Evolutionary conservation across 2,113 vertebrate genomes (phyloP), one percentile per base, ranked within the genome.

Genomic region (Pluvialis apricaria): DNA sequence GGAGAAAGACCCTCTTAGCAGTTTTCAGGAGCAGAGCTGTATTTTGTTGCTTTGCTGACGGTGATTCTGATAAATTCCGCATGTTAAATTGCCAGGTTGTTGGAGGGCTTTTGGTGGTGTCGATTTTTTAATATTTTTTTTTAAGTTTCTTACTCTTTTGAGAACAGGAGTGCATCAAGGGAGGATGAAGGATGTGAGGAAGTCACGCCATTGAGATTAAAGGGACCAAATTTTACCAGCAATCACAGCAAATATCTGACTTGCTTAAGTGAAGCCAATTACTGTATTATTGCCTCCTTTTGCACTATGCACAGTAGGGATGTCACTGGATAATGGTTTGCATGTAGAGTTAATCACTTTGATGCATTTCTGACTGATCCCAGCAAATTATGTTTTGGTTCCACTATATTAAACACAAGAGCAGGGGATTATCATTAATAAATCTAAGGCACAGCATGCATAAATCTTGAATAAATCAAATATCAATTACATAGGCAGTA

Each of bases 291-390:
- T 98, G 97, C 98, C 98, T 98, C 97, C 97, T 98, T 98, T 98
- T 98, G 97, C 98, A 97, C 98, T 98, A 98, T 97, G 98, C 98
- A 98, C 98, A 98, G 98, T 98, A 98, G 98, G 98, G 98, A 98
- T 97, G 98, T 98, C 98, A 97, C 98, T 97, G 97, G 98, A 98
- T 98, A 98, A 99, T 98, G 98, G 98, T 98, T 98, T 98, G 98
- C 98, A 98, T 98, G 98, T 98, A 98, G 98, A 99, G 98, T 98
- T 98, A 98, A 99, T 99, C 98, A 98, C 98, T 99, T 98, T 99
- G 98, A 98, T 98, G 98, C 98, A 98, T 98, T 98, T 99, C 98
- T 98, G 98, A 98, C 97, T 98, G 98, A 99, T 99, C 98, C 98
- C 96, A 98, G 98, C 97, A 98, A 99, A 98, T 98, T 98, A 98